Evolutionary conservation across 2,888 invertebrate species (phyloP).

Genomic region (Bunonema sp.): DNA sequence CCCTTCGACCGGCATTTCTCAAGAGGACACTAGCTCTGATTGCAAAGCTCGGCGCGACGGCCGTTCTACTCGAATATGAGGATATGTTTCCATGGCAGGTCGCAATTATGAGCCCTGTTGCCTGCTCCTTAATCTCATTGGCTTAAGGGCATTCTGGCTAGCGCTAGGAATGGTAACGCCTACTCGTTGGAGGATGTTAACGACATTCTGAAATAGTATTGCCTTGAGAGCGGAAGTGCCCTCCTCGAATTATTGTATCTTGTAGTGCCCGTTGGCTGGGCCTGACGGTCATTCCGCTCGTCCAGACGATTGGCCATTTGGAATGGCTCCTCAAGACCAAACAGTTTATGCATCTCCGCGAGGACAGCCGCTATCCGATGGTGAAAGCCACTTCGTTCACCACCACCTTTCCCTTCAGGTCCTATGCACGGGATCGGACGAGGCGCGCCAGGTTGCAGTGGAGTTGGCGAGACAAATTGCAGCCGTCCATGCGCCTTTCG

Average conservation of each 20-base stretch:
- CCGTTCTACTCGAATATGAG: too few relatives aligned
- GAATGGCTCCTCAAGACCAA: slow-evolving; percentile 64
- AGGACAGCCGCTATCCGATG: slow-evolving; percentile 16
- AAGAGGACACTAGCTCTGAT: too few relatives aligned
- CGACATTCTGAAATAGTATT: slow-evolving; percentile 24
- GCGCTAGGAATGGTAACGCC: slow-evolving; percentile 56
- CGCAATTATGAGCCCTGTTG: too few relatives aligned
- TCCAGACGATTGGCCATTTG: slow-evolving; percentile 71
- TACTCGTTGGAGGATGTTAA: slow-evolving; percentile 58
- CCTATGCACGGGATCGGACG: slow-evolving; percentile 3
- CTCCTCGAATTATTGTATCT: slow-evolving; percentile 13
- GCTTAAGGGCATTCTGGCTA: slow-evolving; percentile 53
- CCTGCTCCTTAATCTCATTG: too few relatives aligned
- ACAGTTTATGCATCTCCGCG: slow-evolving; percentile 53
- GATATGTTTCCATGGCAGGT: slow-evolving; percentile 77
- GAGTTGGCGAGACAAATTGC: slow-evolving; percentile 1
- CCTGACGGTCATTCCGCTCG: slow-evolving; percentile 61
- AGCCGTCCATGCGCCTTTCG: not conserved
- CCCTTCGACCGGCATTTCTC: too few relatives aligned
- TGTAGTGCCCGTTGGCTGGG: slow-evolving; percentile 45
- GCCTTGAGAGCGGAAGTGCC: not conserved
- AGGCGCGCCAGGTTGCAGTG: not conserved
- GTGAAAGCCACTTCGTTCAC: slow-evolving; percentile 1
- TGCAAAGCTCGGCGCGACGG: too few relatives aligned
- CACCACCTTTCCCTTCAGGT: slow-evolving; percentile 1